Percentiles rank a stretch among this genome's conserved stretches.
Conservation (phyloP, 2,113 vertebrate genomes). For the Phocoena phocoena region DNA sequence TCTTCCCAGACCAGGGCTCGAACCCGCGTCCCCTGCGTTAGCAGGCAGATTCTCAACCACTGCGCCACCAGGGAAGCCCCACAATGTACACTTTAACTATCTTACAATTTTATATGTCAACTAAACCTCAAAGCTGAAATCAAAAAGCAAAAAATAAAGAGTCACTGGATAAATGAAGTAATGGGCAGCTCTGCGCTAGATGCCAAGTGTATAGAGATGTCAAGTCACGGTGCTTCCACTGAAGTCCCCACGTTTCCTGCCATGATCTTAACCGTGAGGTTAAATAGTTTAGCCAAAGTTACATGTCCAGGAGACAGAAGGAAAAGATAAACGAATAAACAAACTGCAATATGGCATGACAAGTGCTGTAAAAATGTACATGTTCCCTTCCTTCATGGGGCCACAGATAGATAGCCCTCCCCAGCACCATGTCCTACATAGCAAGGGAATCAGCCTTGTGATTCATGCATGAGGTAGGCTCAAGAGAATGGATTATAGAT, state of each 20-base stretch:
- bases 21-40: too few relatives aligned
- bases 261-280: not conserved
- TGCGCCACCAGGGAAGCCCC: too few relatives aligned
- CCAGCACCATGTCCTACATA: fast-evolving
- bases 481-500: not conserved
- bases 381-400: not conserved
- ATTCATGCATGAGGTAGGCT: not conserved
- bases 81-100: not conserved
- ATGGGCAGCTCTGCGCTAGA: not conserved
- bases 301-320: not conserved
- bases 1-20: too few relatives aligned
- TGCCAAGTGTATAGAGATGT: not conserved
- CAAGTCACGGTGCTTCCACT: not conserved
- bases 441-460: too few relatives aligned
- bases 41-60: too few relatives aligned
- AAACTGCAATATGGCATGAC: not conserved
- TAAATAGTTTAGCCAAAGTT: not conserved
- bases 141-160: not conserved
- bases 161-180: not conserved
- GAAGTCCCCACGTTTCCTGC: not conserved
- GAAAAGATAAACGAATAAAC: not conserved
- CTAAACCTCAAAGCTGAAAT: not conserved
- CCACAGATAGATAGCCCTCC: too few relatives aligned
- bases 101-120: not conserved
- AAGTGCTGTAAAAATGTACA: not conserved